Conservation (phyloP, 2,113 vertebrate species). For the Pterocles gutturalis region DNA sequence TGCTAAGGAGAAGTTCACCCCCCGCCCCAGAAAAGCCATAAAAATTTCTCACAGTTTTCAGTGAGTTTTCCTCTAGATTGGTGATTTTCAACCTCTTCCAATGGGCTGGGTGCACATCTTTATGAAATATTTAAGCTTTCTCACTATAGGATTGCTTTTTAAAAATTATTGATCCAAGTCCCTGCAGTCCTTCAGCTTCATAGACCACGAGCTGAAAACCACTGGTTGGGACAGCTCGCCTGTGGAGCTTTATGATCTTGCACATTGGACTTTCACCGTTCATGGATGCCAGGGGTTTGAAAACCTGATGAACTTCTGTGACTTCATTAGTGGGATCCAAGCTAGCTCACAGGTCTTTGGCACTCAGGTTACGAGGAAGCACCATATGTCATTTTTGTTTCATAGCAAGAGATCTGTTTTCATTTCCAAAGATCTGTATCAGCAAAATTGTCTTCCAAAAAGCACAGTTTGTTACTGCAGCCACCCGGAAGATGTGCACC, state of each 20-base stretch:
- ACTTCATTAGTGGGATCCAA: background rate
- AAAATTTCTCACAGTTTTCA: background rate
- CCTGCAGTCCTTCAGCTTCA: background rate
- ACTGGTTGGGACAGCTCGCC: background rate
- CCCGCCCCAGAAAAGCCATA: background rate
- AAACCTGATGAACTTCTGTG: background rate
- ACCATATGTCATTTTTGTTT: background rate
- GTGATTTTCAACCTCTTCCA: background rate
- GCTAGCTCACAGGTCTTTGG: background rate
- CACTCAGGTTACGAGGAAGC: background rate
- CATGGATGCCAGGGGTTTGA: background rate
- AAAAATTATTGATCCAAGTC: background rate
- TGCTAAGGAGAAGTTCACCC: background rate
- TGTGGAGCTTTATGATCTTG: background rate
- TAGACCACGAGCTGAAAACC: background rate
- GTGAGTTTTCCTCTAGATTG: background rate
- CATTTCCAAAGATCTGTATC: constrained; percentile 45
- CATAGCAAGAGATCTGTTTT: background rate
- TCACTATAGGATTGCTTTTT: background rate
- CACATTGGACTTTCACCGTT: background rate
- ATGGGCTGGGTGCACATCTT: background rate
- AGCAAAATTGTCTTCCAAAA: background rate
- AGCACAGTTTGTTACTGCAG: background rate
- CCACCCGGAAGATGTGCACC: background rate
- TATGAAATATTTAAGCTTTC: background rate